A percentile compares a stretch with the other conserved stretches of the same genome.
phyloP scores from a whole-genome alignment of 2,113 vertebrate genomes.

The Ciconia stormi region DNA sequence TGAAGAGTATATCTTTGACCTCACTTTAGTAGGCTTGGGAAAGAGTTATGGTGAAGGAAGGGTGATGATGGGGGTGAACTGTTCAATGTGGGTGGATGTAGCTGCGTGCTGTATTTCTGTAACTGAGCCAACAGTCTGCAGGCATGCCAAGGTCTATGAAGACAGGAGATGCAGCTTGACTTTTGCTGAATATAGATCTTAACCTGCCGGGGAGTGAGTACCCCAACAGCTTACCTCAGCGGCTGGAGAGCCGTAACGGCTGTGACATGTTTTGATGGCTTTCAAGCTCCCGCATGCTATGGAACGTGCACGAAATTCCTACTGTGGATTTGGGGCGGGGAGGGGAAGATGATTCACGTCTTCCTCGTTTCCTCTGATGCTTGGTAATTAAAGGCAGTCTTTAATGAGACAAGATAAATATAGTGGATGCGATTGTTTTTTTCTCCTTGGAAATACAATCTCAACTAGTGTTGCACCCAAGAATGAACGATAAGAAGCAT shows the following conservation, averaged over 20 bases:
- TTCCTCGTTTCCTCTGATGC: not conserved
- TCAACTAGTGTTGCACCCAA: not conserved
- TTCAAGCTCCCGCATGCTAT: not conserved
- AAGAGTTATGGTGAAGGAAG: not conserved
- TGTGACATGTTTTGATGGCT: fast-evolving
- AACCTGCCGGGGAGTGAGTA: not conserved
- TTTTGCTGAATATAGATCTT: fast-evolving
- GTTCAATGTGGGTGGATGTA: not conserved
- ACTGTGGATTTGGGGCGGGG: not conserved
- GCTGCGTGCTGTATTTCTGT: not conserved
- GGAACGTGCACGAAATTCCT: not conserved
- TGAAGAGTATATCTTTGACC: not conserved
- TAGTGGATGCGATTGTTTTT: not conserved
- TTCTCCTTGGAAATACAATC: not conserved
- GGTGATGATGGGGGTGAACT: not conserved
- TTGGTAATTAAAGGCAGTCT: constrained; percentile 8
- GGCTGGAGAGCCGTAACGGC: fast-evolving
- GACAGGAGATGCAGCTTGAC: not conserved
- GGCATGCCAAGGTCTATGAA: not conserved
- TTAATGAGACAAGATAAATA: not conserved
- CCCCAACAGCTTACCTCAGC: not conserved
- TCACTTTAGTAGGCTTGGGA: not conserved
- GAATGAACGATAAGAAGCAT: not conserved
- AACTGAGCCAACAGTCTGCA: not conserved
- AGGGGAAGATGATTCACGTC: constrained; percentile 29